Evolutionary conservation across 2,113 vertebrate species (phyloP), one percentile per base, ranked within the genome.

Genomic region (Percopsis transmontana): DNA sequence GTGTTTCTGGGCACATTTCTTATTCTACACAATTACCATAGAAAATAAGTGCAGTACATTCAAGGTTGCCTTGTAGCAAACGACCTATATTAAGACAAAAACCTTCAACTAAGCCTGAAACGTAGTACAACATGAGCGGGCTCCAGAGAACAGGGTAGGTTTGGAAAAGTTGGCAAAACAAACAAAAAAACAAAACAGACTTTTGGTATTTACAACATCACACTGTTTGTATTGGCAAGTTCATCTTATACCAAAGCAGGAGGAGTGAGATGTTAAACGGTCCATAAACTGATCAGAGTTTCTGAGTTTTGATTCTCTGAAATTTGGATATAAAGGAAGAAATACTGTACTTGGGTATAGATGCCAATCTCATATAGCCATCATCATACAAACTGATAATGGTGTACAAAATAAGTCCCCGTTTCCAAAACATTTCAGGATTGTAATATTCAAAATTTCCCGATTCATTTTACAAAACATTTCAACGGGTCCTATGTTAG

Each of bases 41-140:
- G 40, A 62, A 76, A 62, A 9, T 14, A 39, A 60, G 40, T 65
- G 38, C 15, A 10, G 33, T 83, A 89, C 85, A 86, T 86, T 86
- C 85, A 82, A 33, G 0, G 69, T 64, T 71, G 76, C 75, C 59
- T 81, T 5, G 15, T 63, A 69, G 42, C 23, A 39, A 41, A 64
- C 40, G 20, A 44, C 62, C 38, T 11, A 10, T 33, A 20, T 76
- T 62, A 51, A 70, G 62, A 61, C n/a, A 42, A 33, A 45, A 19
- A 41, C 40, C 33, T 44, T 42, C 14, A 40, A 59, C 53, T 9
- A 14, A 55, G 19, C 41, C n/a, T 48, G 33, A 56, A 50, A 62
- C 16, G 15, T 33, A 24, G 23, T 14, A 23, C 21, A 53, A 19
- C 7, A 18, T 51, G n/a, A 44, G 42, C 45, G 15, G 45, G n/a